Percentiles rank a stretch among this genome's conserved stretches.
Evolutionary conservation across 2,797 vertebrate species (phyloP).

Genomic region (Petrocephalus sullivani): DNA sequence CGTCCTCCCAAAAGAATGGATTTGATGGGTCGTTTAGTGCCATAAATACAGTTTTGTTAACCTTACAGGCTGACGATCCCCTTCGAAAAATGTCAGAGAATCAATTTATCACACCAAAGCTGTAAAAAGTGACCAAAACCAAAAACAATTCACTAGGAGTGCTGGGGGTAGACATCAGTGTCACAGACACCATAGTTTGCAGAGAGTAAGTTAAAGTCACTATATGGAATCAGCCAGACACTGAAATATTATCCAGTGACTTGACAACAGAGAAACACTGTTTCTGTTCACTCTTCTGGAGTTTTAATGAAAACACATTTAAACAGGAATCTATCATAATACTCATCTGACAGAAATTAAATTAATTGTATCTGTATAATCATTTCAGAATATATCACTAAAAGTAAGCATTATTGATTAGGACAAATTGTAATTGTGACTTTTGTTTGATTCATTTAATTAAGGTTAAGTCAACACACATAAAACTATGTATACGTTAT

Average conservation of each 20-base stretch:
- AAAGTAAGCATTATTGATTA: neutral
- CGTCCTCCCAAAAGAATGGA: slow-evolving; percentile 27
- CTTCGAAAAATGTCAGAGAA: slow-evolving; percentile 31
- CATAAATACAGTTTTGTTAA: slow-evolving; percentile 42
- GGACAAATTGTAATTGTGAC: neutral
- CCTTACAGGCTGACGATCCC: slow-evolving; percentile 39
- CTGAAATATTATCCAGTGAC: neutral
- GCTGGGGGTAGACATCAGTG: neutral
- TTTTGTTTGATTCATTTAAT: neutral
- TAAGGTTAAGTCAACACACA: neutral
- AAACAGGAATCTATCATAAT: neutral
- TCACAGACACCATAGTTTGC: neutral
- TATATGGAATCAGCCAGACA: neutral
- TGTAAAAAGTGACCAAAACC: slow-evolving; percentile 24
- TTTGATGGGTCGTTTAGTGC: slow-evolving; percentile 40
- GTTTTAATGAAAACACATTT: neutral
- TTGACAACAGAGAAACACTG: neutral
- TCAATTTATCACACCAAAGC: slow-evolving; percentile 36
- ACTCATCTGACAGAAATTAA: neutral
- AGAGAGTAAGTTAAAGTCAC: neutral
- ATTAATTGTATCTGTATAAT: neutral
- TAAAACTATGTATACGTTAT: neutral
- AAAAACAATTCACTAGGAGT: slow-evolving; percentile 27
- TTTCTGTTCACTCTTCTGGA: neutral
- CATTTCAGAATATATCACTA: neutral